A percentile compares a stretch with the other conserved stretches of the same genome.
These are phyloP conservation scores for Dasypus novemcinctus DNA, from an alignment of 2,113 vertebrate genomes.

Conservation along the genomic window DNA sequence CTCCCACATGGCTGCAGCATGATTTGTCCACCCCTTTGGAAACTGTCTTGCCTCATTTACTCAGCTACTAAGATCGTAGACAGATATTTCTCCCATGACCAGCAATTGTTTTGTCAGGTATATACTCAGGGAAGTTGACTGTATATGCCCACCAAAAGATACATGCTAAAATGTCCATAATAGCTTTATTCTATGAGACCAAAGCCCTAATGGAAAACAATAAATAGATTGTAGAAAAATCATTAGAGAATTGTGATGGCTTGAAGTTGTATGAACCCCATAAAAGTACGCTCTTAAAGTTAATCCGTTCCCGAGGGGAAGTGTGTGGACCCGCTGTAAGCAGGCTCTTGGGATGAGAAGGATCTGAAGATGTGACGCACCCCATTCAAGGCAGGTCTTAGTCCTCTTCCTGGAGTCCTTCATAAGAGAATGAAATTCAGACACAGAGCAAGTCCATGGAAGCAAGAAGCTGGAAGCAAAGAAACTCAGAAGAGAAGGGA, in stretches of 20 bases:
- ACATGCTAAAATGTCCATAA: background rate
- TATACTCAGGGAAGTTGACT: background rate
- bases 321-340: no score
- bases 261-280: no score
- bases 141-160: background rate
- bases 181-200: background rate
- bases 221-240: background rate
- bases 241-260: background rate
- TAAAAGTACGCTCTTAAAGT: background rate
- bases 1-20: background rate
- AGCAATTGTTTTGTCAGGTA: background rate
- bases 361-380: no score
- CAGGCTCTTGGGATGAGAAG: no score
- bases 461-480: no score
- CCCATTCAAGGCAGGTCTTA: no score
- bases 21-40: background rate
- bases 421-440: no score
- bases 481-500: no score
- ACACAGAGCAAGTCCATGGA: no score
- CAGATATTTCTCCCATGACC: background rate
- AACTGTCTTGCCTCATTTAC: background rate
- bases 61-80: background rate
- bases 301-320: no score
- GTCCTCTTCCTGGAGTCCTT: no score
- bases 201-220: background rate